These are phyloP conservation scores for Sciurus vulgaris DNA, from an alignment of 2,797 vertebrate species.

Conservation along the genomic window DNA sequence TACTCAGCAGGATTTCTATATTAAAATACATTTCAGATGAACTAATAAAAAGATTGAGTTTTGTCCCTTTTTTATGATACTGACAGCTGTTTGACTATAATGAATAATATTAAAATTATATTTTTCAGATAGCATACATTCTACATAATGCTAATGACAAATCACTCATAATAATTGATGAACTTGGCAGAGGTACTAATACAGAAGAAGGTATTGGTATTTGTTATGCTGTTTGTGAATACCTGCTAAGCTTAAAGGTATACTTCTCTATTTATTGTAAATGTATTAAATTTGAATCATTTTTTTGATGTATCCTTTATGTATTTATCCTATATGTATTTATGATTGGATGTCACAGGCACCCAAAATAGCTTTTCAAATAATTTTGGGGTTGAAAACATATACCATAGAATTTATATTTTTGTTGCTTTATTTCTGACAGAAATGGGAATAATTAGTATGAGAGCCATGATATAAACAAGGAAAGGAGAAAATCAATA, in stretches of 20 bases:
- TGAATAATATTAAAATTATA: constrained; percentile 75
- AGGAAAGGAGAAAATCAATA: constrained; percentile 43
- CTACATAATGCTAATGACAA: constrained; percentile 95
- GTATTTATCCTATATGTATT: neutral
- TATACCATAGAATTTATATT: neutral
- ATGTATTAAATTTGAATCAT: neutral
- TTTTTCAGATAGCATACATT: constrained; percentile 95
- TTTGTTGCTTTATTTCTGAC: constrained; percentile 44
- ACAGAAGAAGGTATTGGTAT: constrained; percentile 98
- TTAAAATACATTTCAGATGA: constrained; percentile 68
- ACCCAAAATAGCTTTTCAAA: constrained; percentile 3
- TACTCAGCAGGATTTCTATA: constrained; percentile 24
- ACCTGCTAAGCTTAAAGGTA: constrained; percentile 96
- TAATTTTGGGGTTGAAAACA: neutral
- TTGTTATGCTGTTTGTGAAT: constrained; percentile 96
- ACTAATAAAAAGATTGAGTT: constrained; percentile 41
- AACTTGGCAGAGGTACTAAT: constrained; percentile 97
- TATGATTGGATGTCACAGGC: neutral
- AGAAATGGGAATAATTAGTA: constrained; percentile 12
- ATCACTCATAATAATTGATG: constrained; percentile 97
- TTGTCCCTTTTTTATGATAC: constrained; percentile 56
- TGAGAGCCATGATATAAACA: neutral
- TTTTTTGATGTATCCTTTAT: neutral
- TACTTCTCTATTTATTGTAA: constrained; percentile 66
- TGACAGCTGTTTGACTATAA: constrained; percentile 43